Conservation (phyloP, 37 sponge, comb jelly and placozoan species). For the Agelas oroides region DNA sequence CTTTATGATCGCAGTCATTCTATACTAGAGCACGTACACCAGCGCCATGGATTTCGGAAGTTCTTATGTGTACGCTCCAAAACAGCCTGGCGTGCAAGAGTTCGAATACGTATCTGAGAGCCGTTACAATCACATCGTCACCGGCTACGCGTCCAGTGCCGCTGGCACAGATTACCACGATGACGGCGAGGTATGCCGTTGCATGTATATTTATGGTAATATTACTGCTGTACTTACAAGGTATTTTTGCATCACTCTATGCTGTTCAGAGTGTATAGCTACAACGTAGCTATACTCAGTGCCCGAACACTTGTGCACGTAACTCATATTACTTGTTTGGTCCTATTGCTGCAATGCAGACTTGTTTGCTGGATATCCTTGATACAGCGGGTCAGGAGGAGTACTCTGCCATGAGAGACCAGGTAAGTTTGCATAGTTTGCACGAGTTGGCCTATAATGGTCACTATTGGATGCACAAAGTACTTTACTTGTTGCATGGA, state of each 20-base stretch:
- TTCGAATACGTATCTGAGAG: slow-evolving; percentile 75
- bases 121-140: slow-evolving; percentile 52
- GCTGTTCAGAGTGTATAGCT: no score
- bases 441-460: no score
- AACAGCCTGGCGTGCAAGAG: slow-evolving; percentile 49
- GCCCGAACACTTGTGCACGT: no score
- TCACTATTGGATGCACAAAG: no score
- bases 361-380: slow-evolving; percentile 95
- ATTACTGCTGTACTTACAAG: no score
- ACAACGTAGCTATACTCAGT: no score
- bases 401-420: slow-evolving; percentile 94
- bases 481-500: no score
- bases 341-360: slow-evolving; percentile 39
- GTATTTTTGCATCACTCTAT: no score
- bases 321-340: background rate
- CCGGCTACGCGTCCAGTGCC: slow-evolving; percentile 28
- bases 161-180: slow-evolving; percentile 41
- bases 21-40: background rate
- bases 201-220: no score
- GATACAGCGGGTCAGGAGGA: slow-evolving; percentile 99
- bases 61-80: slow-evolving; percentile 55
- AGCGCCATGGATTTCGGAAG: slow-evolving; percentile 86
- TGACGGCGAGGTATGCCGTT: slow-evolving; percentile 80
- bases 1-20: no score
- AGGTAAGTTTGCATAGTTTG: slow-evolving; percentile 36